Percentiles rank a stretch among this genome's conserved stretches.
These are phyloP conservation scores for Heteronetta atricapilla DNA, from an alignment of 2,113 vertebrate species.

Conservation along the genomic window DNA sequence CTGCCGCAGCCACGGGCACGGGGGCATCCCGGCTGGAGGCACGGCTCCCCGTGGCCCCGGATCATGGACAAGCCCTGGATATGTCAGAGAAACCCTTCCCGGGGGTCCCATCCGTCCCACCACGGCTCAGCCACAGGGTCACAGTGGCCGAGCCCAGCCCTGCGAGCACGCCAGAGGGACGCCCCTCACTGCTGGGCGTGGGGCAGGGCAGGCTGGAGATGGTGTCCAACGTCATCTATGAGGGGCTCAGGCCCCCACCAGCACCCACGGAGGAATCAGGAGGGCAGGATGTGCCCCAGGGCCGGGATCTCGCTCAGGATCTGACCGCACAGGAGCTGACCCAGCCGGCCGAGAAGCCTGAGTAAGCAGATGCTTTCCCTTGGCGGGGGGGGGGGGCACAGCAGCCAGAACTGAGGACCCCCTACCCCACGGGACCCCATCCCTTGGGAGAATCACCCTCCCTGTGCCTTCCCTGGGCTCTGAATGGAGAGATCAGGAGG, in stretches of 20 bases:
- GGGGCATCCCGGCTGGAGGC: not conserved
- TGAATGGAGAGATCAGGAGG: not conserved
- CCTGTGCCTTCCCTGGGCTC: not conserved
- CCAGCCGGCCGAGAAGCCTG: conserved; percentile 43
- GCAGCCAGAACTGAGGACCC: not conserved
- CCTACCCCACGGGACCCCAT: rapidly evolving
- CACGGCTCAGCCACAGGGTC: conserved; percentile 56
- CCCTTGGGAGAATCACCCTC: not conserved
- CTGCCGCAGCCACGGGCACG: not conserved
- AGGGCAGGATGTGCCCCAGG: not conserved
- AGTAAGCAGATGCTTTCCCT: conserved; percentile 45
- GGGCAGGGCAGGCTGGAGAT: conserved; percentile 79
- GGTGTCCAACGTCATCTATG: conserved; percentile 91
- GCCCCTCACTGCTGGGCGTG: not conserved
- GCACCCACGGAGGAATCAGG: not conserved
- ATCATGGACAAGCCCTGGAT: not conserved
- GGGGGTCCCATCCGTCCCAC: conserved; percentile 47
- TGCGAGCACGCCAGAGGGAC: not conserved
- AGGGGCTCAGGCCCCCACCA: conserved; percentile 73
- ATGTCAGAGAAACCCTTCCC: not conserved
- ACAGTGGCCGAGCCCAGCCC: not conserved
- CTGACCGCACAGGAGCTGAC: conserved; percentile 33
- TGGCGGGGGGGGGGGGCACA: rapidly evolving
- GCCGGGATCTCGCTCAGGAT: conserved; percentile 11
- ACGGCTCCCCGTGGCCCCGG: not conserved